Base-by-base conservation (phyloP, 2,888 invertebrate species). In the Pediacus dermestoides region DNA sequence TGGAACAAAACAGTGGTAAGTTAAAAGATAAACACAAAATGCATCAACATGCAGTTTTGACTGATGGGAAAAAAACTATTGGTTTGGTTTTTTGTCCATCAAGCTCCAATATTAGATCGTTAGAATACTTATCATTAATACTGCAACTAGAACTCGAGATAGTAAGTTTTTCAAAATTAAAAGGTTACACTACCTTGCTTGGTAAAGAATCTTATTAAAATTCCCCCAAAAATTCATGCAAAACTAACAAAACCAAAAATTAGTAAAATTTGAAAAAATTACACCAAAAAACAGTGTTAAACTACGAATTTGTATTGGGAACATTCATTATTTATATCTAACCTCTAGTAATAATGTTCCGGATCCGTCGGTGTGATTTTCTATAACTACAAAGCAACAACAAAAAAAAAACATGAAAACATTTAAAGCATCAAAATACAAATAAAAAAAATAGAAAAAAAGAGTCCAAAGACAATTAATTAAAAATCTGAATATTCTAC, bases 381-480 rank as follows among this genome's bases (percentile, higher is more conserved):
- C 66, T 67, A 68, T 55, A 52, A 66, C 68, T 68, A 68, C 67
- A 65, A 64, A 64, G 65, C 64, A 62, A 63, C 52, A 61, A 53
- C 37, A 55, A 57, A 52, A 48, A 57, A 50, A 55, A 53, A 51
- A 56, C n/a, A n/a, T n/a, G n/a, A 57, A 50, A 44, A 60, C 54
- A 57, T 54, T 44, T 48, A 58, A 58, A 60, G 56, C 57, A 48
- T 27, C 12, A 25, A 22, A 32, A 41, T 72, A 67, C 72, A 73
- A 70, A 71, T 70, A 65, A 71, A 72, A 72, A 73, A 34, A 41
- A 28, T 40, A 34, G 71, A 71, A 71, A 70, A 72, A 68, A 34
- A 38, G 8, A 16, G 31, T n/a, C 18, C 8, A 10, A 16, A 11
- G 31, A 10, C 8, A 31, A 13, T 15, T 30, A n/a, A n/a, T n/a